These are phyloP conservation scores for Colostygia pectinataria DNA, from an alignment of 2,888 invertebrate genomes.

Conservation along the genomic window DNA sequence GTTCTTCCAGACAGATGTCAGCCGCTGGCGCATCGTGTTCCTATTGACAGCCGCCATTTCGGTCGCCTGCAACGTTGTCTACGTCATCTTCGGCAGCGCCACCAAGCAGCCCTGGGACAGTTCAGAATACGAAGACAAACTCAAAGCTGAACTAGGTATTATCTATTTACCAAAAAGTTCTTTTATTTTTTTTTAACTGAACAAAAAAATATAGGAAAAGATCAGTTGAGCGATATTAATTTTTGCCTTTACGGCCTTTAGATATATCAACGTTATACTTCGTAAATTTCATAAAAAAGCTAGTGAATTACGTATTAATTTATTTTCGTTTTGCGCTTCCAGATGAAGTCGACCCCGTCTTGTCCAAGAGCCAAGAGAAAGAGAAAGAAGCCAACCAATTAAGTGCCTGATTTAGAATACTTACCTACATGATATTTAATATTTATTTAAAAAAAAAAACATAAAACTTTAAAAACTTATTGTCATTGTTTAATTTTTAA, in stretches of 20 bases:
- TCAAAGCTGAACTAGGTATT: conserved; percentile 55
- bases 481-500: too few relatives aligned
- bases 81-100: conserved; percentile 85
- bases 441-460: too few relatives aligned
- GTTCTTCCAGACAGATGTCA: conserved; percentile 79
- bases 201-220: too few relatives aligned
- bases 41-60: conserved; percentile 86
- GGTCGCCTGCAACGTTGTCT: conserved; percentile 85
- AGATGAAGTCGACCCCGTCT: conserved; percentile 61
- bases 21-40: conserved; percentile 89
- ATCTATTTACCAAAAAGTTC: too few relatives aligned
- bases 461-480: not conserved
- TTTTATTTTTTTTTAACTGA: too few relatives aligned
- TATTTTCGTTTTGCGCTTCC: conserved; percentile 37
- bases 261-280: too few relatives aligned
- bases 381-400: conserved; percentile 31
- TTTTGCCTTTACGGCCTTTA: too few relatives aligned
- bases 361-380: conserved; percentile 38
- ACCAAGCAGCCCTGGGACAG: conserved; percentile 89
- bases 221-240: too few relatives aligned
- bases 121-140: conserved; percentile 58
- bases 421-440: not conserved
- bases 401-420: conserved; percentile 6
- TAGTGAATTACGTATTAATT: too few relatives aligned
- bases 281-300: too few relatives aligned